Evolutionary conservation across 2,888 invertebrate genomes (phyloP).

Genomic region (Hecatera dysodea): DNA sequence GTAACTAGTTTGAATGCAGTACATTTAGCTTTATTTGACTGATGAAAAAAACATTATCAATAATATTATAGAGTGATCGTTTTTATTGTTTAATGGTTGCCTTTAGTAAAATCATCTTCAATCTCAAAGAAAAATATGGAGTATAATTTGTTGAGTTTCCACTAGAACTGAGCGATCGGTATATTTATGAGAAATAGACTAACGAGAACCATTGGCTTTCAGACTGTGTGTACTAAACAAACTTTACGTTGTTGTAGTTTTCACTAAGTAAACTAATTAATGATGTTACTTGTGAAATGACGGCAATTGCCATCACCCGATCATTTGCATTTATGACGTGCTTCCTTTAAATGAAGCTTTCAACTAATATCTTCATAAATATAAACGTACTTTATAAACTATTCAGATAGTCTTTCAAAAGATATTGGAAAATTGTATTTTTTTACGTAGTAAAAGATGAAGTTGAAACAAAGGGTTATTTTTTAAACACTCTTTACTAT

Average conservation of each 20-base stretch:
- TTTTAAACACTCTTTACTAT: too few relatives aligned
- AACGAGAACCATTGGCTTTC: background rate
- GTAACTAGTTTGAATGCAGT: conserved; percentile 67
- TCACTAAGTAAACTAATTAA: background rate
- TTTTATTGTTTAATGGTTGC: conserved; percentile 38
- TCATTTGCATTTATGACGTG: too few relatives aligned
- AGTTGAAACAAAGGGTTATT: too few relatives aligned
- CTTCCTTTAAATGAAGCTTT: too few relatives aligned
- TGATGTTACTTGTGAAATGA: background rate
- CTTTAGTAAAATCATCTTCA: conserved; percentile 4
- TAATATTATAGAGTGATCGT: conserved; percentile 37
- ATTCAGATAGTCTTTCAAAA: too few relatives aligned
- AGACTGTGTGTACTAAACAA: background rate
- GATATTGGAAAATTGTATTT: too few relatives aligned
- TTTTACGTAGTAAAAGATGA: too few relatives aligned
- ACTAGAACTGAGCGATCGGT: background rate
- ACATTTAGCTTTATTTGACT: conserved; percentile 63
- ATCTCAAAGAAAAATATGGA: conserved; percentile 1
- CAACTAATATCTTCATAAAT: too few relatives aligned
- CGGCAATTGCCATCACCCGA: background rate
- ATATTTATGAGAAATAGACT: background rate
- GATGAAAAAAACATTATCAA: conserved; percentile 52
- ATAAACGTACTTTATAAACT: too few relatives aligned
- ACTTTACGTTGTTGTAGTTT: background rate
- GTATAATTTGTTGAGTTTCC: conserved; percentile 3